A percentile compares a stretch with the other conserved stretches of the same genome.
phyloP scores from a whole-genome alignment of 2,113 vertebrate genomes.

The Salvelinus sp. region DNA sequence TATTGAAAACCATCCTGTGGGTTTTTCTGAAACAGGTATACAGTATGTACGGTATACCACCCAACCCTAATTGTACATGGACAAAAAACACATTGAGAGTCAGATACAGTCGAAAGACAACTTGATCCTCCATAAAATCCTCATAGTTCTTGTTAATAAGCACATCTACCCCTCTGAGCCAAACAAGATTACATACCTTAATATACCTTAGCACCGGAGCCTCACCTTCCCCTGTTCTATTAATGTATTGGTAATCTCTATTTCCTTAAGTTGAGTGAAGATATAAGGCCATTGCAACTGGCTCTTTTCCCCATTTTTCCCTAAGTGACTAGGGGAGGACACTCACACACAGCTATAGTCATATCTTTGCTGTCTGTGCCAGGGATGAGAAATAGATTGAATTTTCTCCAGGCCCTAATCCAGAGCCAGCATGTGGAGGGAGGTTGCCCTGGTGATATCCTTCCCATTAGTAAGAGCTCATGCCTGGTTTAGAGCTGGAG shows the following conservation, averaged over 20 bases:
- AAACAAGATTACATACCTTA: not conserved
- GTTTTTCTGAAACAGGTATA: too few species aligned
- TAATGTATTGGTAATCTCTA: constrained; percentile 43
- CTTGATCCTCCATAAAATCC: constrained; percentile 24
- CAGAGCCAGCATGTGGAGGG: constrained; percentile 6
- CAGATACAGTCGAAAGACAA: too few species aligned
- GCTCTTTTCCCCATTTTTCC: too few species aligned
- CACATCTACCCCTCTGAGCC: not conserved
- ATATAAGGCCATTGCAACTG: constrained; percentile 37
- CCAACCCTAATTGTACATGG: too few species aligned
- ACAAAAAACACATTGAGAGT: too few species aligned
- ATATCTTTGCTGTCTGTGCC: not conserved
- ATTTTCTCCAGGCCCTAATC: constrained; percentile 31
- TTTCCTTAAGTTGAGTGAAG: constrained; percentile 56
- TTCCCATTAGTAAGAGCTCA: constrained; percentile 4
- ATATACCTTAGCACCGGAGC: not conserved
- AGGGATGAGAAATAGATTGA: constrained; percentile 39
- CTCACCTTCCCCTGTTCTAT: constrained; percentile 29
- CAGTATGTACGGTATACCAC: too few species aligned
- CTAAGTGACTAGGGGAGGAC: not conserved
- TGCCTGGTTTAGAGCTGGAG: not conserved
- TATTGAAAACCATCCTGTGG: too few species aligned
- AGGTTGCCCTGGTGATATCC: constrained; percentile 29
- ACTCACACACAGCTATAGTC: not conserved
- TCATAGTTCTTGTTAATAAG: constrained; percentile 35